Evolutionary conservation across 2,888 invertebrate genomes (phyloP), one percentile per base, ranked within the genome.

Genomic region (Chrysomela aeneicollis): DNA sequence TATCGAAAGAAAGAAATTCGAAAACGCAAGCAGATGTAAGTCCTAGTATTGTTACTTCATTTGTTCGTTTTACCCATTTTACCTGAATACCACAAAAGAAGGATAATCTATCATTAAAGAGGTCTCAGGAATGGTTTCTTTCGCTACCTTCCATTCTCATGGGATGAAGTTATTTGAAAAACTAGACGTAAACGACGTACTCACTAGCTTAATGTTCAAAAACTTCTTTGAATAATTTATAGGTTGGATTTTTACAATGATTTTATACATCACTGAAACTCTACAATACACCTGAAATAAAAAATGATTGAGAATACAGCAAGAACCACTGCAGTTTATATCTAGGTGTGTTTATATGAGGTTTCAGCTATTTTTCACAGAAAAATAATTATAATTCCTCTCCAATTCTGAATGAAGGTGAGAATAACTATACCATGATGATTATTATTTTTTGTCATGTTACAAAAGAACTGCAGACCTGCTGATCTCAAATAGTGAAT

Each of bases 81-180:
- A 42, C 42, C 42, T 42, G 42, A 15, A 3, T 42, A 42, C 10
- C 46, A 46, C 57, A 57, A 57, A 57, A 57, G 57, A 57, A 26
- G n/a, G 57, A 57, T 57, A 15, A 57, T 57, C 46, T 46, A 30
- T 47, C 57, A 57, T 57, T 57, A 57, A 22, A 30, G 57, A 46
- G 46, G 22, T 46, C 18, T 46, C 15, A 18, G 12, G 18, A 47
- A 21, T 42, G 15, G 42, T 1, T 42, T 15, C 4, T 42, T 42
- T 42, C 26, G n/a, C 2, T 15, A 15, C 42, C 6, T 42, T 42
- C 12, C 15, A 42, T 15, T 8, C 42, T 15, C 42, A 42, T 42
- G 8, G 9, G 32, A 35, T 35, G 32, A 35, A 35, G 35, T 35
- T 26, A 3, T 6, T 26, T 6, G 6, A 26, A 26, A 26, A 26